A percentile compares a stretch with the other conserved stretches of the same genome.
phyloP scores from a whole-genome alignment of 2,888 invertebrate species.

The Pristionchus exspectatus region DNA sequence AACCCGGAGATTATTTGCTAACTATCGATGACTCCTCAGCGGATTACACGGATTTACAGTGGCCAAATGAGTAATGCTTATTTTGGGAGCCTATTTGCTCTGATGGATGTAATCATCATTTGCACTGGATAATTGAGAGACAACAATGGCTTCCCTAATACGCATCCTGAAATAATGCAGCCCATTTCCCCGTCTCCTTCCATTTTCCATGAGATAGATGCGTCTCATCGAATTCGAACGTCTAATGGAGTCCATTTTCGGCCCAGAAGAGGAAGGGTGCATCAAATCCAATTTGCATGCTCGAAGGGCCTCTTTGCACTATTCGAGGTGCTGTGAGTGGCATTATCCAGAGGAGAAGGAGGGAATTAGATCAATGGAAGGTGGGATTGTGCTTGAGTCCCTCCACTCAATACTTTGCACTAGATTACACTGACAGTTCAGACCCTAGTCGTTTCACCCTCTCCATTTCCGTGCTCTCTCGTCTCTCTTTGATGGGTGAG shows the following conservation, averaged over 20 bases:
- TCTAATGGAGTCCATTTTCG: slow-evolving; percentile 41
- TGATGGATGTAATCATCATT: neutral
- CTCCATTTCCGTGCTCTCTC: neutral
- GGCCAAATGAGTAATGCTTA: neutral
- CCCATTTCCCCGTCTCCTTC: neutral
- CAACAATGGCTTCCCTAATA: neutral
- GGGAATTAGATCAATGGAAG: slow-evolving; percentile 5
- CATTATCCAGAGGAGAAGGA: neutral
- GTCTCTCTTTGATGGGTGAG: neutral
- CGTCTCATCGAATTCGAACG: slow-evolving; percentile 30
- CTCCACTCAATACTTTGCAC: neutral
- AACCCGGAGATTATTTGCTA: neutral
- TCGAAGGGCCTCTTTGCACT: neutral
- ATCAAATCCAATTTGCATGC: slow-evolving; percentile 27
- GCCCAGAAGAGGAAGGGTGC: neutral
- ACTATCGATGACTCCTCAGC: neutral
- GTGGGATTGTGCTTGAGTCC: neutral
- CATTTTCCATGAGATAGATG: neutral
- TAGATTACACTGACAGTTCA: neutral
- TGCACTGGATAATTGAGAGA: neutral
- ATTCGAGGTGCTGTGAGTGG: neutral
- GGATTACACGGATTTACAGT: neutral
- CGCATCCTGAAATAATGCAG: neutral
- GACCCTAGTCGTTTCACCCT: neutral
- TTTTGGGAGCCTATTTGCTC: neutral